These are phyloP conservation scores for Anabas testudineus DNA, from an alignment of 2,797 vertebrate genomes.

Conservation along the genomic window DNA sequence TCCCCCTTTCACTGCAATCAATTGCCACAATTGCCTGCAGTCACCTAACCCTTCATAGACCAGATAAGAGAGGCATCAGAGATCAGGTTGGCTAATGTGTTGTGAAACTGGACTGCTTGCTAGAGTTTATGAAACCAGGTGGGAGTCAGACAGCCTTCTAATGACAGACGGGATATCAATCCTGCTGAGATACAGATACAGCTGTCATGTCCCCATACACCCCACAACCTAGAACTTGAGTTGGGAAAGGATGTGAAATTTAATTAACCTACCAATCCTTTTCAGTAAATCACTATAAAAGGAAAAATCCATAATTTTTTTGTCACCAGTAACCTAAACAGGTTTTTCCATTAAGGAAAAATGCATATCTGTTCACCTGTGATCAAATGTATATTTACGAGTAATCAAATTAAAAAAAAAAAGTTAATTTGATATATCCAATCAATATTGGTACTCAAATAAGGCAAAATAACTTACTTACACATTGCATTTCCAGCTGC, in stretches of 20 bases:
- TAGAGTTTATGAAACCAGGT: constrained; percentile 21
- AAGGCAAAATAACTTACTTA: too few relatives aligned
- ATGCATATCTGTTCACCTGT: background rate
- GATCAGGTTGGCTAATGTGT: constrained; percentile 46
- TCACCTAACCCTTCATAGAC: constrained; percentile 81
- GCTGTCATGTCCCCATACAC: constrained; percentile 4
- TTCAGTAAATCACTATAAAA: background rate
- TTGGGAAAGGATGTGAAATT: background rate
- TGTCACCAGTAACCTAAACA: background rate
- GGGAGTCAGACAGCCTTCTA: constrained; percentile 37
- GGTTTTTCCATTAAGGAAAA: background rate
- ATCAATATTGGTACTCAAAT: too few relatives aligned
- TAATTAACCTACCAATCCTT: background rate
- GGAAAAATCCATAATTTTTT: background rate
- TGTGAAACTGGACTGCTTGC: constrained; percentile 17
- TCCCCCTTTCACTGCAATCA: constrained; percentile 56
- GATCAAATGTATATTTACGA: background rate
- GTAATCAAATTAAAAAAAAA: too few relatives aligned
- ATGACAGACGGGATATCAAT: background rate
- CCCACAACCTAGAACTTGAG: background rate
- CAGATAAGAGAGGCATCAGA: constrained; percentile 74
- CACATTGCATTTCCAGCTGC: too few relatives aligned
- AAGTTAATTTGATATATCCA: too few relatives aligned
- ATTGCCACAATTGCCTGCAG: constrained; percentile 47
- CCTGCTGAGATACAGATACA: constrained; percentile 8